A percentile compares a stretch with the other conserved stretches of the same genome.
Evolutionary conservation across 2,888 invertebrate genomes (phyloP).

Genomic region (Leptinotarsa rubiginosa): DNA sequence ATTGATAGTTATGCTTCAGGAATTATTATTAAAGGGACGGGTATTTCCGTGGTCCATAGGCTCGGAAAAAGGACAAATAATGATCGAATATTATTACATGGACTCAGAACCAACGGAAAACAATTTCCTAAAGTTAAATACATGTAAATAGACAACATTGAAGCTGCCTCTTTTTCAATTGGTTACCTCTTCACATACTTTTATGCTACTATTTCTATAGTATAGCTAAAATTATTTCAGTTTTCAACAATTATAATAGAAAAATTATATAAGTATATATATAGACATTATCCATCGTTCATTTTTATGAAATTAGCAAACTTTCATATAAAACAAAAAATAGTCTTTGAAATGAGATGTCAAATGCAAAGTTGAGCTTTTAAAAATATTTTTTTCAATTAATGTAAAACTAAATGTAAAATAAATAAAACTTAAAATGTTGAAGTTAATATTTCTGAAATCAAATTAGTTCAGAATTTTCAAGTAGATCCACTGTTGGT

Average conservation of each 20-base stretch:
- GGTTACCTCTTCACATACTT: conserved; percentile 13
- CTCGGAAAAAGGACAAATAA: conserved; percentile 65
- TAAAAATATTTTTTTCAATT: background rate
- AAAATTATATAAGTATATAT: conserved; percentile 8
- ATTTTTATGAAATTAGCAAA: conserved; percentile 8
- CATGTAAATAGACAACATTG: conserved; percentile 15
- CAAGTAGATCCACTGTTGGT: background rate
- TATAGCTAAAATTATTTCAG: conserved; percentile 30
- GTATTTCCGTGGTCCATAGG: conserved; percentile 67
- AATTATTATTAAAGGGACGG: conserved; percentile 63
- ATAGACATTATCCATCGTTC: background rate
- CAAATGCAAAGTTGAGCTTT: background rate
- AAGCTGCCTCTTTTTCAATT: conserved; percentile 27
- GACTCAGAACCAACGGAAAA: conserved; percentile 65
- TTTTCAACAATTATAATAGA: conserved; percentile 36
- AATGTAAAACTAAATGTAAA: background rate
- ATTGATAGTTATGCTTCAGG: conserved; percentile 32
- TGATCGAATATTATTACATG: conserved; percentile 55
- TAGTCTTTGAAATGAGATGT: background rate
- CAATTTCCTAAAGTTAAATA: conserved; percentile 31
- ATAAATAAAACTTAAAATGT: background rate
- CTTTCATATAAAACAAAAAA: background rate
- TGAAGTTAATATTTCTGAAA: background rate
- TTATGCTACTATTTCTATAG: conserved; percentile 22
- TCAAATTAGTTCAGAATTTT: background rate